Conservation (phyloP, 35 echinoderm and acorn worm species). For the Eucidaris tribuloides region DNA sequence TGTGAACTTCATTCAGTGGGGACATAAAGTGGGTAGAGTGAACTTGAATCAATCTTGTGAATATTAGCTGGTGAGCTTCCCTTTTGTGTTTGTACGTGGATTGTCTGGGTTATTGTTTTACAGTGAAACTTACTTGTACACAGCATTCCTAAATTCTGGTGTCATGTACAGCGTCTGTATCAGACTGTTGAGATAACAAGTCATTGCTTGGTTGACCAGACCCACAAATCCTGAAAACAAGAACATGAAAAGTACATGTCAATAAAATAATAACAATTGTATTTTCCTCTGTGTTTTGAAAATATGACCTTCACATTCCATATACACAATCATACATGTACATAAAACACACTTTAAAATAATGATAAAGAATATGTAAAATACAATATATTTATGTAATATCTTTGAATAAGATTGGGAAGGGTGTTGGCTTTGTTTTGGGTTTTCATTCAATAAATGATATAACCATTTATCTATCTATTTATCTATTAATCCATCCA, state of each 20-base stretch:
- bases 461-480: no score
- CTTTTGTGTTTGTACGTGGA: neutral
- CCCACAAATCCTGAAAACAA: slow-evolving; percentile 92
- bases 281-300: no score
- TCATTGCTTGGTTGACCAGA: slow-evolving; percentile 98
- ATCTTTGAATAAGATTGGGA: no score
- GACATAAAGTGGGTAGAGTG: neutral
- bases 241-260: no score
- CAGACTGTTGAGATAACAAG: slow-evolving; percentile 96
- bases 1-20: neutral
- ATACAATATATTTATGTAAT: no score
- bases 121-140: slow-evolving; percentile 73
- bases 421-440: no score
- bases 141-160: slow-evolving; percentile 92
- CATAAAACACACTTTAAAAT: no score
- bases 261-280: neutral
- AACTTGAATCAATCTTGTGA: neutral
- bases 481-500: no score
- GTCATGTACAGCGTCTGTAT: slow-evolving; percentile 98
- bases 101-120: neutral
- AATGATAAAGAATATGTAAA: no score
- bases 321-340: no score
- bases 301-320: no score
- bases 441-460: no score
- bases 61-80: neutral